Evolutionary conservation across 2,888 invertebrate genomes (phyloP).

Genomic region (Conistra vaccinii): DNA sequence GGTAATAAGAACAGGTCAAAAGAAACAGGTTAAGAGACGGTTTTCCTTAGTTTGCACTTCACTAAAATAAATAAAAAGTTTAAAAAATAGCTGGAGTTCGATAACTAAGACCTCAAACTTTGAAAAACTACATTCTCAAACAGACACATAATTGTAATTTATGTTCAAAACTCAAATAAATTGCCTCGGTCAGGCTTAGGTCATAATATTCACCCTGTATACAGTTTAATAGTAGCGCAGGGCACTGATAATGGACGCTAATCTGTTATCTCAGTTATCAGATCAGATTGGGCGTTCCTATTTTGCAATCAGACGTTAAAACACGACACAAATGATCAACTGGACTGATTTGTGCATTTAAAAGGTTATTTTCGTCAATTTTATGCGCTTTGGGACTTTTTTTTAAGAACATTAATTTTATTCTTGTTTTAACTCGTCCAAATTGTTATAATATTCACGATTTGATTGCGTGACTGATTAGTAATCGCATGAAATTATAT

Average conservation of each 20-base stretch:
- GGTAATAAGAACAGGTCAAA: neutral
- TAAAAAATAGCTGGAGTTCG: neutral
- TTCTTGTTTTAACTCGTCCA: neutral
- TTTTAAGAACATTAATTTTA: too few species aligned
- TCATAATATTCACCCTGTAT: slow-evolving; percentile 30
- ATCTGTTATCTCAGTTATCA: slow-evolving; percentile 48
- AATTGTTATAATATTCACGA: neutral
- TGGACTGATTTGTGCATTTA: too few species aligned
- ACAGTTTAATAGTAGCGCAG: slow-evolving; percentile 14
- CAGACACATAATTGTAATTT: neutral
- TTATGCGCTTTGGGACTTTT: neutral
- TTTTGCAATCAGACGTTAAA: slow-evolving; percentile 32
- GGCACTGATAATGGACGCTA: slow-evolving; percentile 46
- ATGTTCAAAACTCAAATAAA: neutral
- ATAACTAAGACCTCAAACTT: neutral
- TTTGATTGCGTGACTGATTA: neutral
- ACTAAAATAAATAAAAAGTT: neutral
- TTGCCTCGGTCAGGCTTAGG: neutral
- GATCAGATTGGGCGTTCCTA: slow-evolving; percentile 24
- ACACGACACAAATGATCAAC: neutral
- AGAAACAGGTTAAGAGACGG: neutral
- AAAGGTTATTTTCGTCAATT: too few species aligned
- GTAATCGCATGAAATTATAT: neutral
- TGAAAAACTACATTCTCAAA: neutral
- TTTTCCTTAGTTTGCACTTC: neutral